A percentile compares a stretch with the other conserved stretches of the same genome.
phyloP scores from a whole-genome alignment of 2,888 invertebrate species.

The Chouioia cunea region DNA sequence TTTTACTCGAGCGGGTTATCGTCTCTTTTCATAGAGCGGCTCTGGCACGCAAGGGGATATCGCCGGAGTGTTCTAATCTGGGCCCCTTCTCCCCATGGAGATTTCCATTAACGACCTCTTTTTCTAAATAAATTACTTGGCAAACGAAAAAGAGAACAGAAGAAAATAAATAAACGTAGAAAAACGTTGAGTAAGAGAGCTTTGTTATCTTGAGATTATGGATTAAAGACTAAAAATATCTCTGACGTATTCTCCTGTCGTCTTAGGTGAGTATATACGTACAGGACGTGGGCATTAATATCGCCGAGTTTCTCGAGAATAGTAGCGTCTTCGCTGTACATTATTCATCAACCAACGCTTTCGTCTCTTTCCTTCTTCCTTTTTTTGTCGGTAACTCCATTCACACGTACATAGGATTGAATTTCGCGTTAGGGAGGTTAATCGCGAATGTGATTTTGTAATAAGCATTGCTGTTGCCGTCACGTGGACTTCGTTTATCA shows the following conservation, averaged over 20 bases:
- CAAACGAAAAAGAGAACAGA: not conserved
- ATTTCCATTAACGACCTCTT: slow-evolving; percentile 27
- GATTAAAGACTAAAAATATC: no score
- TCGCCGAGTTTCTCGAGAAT: slow-evolving; percentile 13
- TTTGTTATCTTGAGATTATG: slow-evolving; percentile 6
- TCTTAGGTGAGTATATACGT: no score
- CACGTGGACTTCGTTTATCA: no score
- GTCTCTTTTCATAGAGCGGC: slow-evolving; percentile 24
- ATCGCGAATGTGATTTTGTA: no score
- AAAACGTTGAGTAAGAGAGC: not conserved
- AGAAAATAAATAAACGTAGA: not conserved
- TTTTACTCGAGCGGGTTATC: slow-evolving; percentile 18
- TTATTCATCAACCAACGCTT: slow-evolving; percentile 14
- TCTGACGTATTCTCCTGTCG: no score
- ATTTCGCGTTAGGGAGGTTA: no score
- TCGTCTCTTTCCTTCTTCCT: not conserved
- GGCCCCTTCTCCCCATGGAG: slow-evolving; percentile 1
- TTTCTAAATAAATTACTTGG: slow-evolving; percentile 16
- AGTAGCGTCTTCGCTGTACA: slow-evolving; percentile 15
- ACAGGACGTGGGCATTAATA: slow-evolving; percentile 24
- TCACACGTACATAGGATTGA: no score
- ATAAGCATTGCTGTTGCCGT: no score
- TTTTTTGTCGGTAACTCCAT: no score
- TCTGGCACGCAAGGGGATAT: slow-evolving; percentile 12
- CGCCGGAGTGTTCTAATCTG: slow-evolving; percentile 9